phyloP scores from a whole-genome alignment of 2,888 invertebrate genomes.

The Thecophora atra region DNA sequence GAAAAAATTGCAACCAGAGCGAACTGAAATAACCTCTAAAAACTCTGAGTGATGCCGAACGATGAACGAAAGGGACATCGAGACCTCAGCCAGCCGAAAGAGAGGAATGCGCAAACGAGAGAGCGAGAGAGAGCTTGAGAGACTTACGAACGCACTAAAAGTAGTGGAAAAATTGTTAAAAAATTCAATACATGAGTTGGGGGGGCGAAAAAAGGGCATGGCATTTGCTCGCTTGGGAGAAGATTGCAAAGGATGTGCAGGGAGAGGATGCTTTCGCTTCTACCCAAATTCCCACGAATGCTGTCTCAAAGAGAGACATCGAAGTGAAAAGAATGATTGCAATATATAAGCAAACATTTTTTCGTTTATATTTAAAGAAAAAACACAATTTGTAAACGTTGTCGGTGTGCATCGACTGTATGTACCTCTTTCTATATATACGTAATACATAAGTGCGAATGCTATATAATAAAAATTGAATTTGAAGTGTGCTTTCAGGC shows the following conservation, averaged over 20 bases:
- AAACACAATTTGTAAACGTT: not conserved
- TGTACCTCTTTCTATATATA: not conserved
- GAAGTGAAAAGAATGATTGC: conserved; percentile 46
- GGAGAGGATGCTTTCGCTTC: not conserved
- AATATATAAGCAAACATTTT: conserved; percentile 40
- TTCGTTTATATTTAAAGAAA: conserved; percentile 16
- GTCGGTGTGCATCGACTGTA: not conserved
- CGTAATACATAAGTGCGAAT: conserved; percentile 3
- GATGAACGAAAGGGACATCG: not conserved
- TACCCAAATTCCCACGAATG: not conserved
- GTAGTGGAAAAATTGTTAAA: conserved; percentile 31
- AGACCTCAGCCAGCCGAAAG: not conserved
- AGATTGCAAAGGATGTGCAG: conserved; percentile 48
- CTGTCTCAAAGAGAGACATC: conserved; percentile 20
- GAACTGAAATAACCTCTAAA: not conserved
- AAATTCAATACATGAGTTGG: conserved; percentile 35
- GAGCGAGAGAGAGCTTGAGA: not conserved
- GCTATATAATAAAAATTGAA: conserved; percentile 35
- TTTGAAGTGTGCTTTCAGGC: conserved; percentile 33
- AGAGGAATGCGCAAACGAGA: conserved; percentile 11
- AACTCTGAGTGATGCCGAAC: not conserved
- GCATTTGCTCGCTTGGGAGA: conserved; percentile 42
- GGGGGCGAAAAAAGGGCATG: conserved; percentile 46
- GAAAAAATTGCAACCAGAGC: conserved; percentile 5
- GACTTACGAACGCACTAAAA: conserved; percentile 11